Evolutionary conservation across 2,888 invertebrate genomes (phyloP), one percentile per base, ranked within the genome.

Genomic region (Mallateleia sp.): DNA sequence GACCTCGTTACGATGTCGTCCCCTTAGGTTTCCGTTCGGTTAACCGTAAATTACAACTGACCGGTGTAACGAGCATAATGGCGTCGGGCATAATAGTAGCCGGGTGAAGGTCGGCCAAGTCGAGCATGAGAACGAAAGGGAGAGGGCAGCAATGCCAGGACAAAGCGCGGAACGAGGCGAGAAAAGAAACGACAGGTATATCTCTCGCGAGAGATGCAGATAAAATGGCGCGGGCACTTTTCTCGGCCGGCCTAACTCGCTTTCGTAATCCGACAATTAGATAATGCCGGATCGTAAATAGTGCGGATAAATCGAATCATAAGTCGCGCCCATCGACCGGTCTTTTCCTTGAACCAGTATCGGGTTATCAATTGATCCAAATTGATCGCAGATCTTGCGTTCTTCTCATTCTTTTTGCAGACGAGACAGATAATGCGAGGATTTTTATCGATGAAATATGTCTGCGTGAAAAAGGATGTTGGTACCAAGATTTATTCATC

Each of bases 21-120:
- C 92, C 92, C 93, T 92, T 94, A 91, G 87, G 92, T 93, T 94
- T 94, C 94, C 94, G 94, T 94, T 93, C 92, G 92, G 94, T 93
- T 94, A 94, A 94, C 94, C 94, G 94, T 94, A 94, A 94, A 94
- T 94, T 94, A 94, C 93, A 91, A 90, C 88, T 91, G 90, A 92
- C 91, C 92, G 91, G 92, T 93, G 93, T 93, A 94, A 93, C 93
- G 92, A 93, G 92, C 93, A 92, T 94, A 93, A 94, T 94, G 93
- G 93, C 93, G 93, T 92, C 91, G 91, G 86, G 84, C 86, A 85
- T 84, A 88, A 87, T 89, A 83, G 87, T 77, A 79, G 92, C 87
- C 93, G 93, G 94, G 94, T 94, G 94, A 94, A 94, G 94, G 94
- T 94, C 94, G 94, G 92, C 90, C 93, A 93, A 93, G 72, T 89